Base-by-base conservation (phyloP, 2,113 vertebrate species). In the Ictidomys tridecemlineatus region DNA sequence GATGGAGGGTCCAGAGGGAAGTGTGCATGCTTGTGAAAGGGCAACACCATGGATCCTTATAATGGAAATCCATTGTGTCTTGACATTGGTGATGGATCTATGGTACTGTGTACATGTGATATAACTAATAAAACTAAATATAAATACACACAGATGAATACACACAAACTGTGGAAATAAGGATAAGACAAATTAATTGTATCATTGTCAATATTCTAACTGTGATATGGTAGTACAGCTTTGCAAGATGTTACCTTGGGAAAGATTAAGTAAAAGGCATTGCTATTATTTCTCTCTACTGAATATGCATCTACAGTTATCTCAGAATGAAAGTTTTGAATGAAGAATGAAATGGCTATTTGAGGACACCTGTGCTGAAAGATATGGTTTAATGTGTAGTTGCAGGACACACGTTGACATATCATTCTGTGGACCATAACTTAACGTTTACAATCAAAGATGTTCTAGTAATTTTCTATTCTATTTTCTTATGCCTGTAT, bases 291-390 rank as follows among this genome's bases (percentile, higher is more conserved):
- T 95, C 42, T 95, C 83, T 67, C 48, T 89, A 61, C 17, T 86
- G 82, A 85, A 85, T 96, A 11, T 69, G 8, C 89, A 86, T 53
- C 37, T 86, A 48, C 11, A 92, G 16, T 89, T 93, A 92, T 51
- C 80, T 86, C 42, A 94, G 76, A 95, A 24, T 63, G 30, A 94
- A 95, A 92, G 74, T 24, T 93, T 86, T 45, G 45, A 45, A 45
- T 45, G 45, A 45, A 45, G 45, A 45, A 45, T 45, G 45, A 70
- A 70, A 37, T 22, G 39, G 37, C n/a, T 72, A 48, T 90, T 90
- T 79, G 85, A 94, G 67, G 84, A 63, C 85, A 24, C 94, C 77
- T 93, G 53, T 93, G 45, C n/a, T 82, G 76, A 93, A 89, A 92
- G 76, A 84, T 73, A 83, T 80, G 34, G 58, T 45, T 74, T 83